Evolutionary conservation across 2,888 invertebrate species (phyloP), one percentile per base, ranked within the genome.

Genomic region (Cataglyphis albicans): DNA sequence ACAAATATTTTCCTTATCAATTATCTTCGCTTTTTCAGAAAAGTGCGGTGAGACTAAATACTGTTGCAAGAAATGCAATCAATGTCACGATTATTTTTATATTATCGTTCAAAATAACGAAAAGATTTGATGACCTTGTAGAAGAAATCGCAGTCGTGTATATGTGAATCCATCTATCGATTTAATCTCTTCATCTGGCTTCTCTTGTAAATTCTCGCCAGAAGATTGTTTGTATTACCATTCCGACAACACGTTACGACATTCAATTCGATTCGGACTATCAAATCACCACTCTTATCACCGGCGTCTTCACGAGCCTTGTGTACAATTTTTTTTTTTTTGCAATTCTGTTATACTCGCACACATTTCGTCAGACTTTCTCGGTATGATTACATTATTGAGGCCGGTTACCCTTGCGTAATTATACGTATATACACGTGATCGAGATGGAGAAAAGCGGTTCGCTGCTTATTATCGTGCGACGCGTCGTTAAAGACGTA

Each of bases 21-120:
- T 63, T 44, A 73, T 73, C 15, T 59, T 29, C 12, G 32, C 1
- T 38, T 59, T 73, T 59, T 41, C 9, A 29, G 7, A 35, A 32
- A 6, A 38, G 41, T 74, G 9, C 15, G 18, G 12, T 25, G 7
- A 75, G 52, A 35, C 4, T 38, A 6, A 76, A 65, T 74, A 35
- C 6, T 38, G n/a, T 75, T 48, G 65, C 25, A 55, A 55, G 55
- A 76, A 76, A 25, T 65, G n/a, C 44, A 38, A 4, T 29, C 6
- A 15, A 3, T 48, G 21, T 61, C 15, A 3, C 18, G 35, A 65
- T 55, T 55, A 38, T 38, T 3, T 59, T 2, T 15, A 6, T 9
- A 3, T 21, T 9, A 3, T 21, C 9, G 18, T 0, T 0, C 6
- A 73, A 70, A 59, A 73, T 59, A 59, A 29, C 18, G 10, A 18